phyloP scores from a whole-genome alignment of 2,888 invertebrate species.

The Drosophila demipolita region DNA sequence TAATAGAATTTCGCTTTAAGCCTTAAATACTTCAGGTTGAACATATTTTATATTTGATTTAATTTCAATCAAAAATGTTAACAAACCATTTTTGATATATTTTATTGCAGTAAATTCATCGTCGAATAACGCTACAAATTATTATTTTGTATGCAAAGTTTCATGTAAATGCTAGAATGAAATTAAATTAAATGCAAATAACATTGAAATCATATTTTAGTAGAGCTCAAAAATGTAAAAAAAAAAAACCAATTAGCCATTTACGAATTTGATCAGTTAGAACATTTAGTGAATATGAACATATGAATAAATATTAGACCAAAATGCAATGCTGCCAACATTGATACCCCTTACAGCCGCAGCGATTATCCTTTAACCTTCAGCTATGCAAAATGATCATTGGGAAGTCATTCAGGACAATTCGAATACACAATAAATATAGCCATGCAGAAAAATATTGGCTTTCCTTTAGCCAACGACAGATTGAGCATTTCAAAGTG shows the following conservation, averaged over 20 bases:
- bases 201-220: background rate
- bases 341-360: background rate
- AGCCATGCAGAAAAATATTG: slow-evolving; percentile 7
- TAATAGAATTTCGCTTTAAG: background rate
- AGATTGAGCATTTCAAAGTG: background rate
- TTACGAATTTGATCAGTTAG: background rate
- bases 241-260: background rate
- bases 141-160: background rate
- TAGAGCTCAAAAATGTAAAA: background rate
- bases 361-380: slow-evolving; percentile 14
- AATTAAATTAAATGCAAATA: background rate
- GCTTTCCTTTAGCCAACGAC: slow-evolving; percentile 8
- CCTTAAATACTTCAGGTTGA: background rate
- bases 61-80: background rate
- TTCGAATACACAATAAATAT: background rate
- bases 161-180: background rate
- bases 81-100: background rate
- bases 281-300: too few species aligned
- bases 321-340: background rate
- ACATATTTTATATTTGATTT: background rate
- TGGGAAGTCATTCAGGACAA: slow-evolving; percentile 19
- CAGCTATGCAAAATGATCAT: slow-evolving; percentile 17
- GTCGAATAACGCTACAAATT: background rate
- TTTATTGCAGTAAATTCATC: too few species aligned
- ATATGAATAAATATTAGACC: background rate